Conservation (phyloP, 2,888 invertebrate genomes). For the Ormyrus rosae region DNA sequence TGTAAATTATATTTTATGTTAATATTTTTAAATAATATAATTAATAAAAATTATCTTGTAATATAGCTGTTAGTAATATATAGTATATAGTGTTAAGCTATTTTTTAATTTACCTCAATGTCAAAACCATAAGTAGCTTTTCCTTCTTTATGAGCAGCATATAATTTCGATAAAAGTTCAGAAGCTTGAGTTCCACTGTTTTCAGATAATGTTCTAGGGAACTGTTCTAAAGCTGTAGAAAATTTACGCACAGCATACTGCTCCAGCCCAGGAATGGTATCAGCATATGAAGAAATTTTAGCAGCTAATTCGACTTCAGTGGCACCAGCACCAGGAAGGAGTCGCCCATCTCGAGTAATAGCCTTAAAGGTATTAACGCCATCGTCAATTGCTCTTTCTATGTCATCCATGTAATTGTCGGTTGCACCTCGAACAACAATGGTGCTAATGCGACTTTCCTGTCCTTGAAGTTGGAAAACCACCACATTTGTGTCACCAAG, state of each 20-base stretch:
- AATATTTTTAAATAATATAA: background rate
- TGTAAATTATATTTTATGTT: slow-evolving; percentile 36
- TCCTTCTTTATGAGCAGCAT: slow-evolving; percentile 95
- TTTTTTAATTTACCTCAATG: slow-evolving; percentile 81
- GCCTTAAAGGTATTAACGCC: slow-evolving; percentile 99
- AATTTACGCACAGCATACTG: slow-evolving; percentile 98
- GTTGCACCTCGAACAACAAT: slow-evolving; percentile 97
- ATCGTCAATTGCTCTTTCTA: slow-evolving; percentile 98
- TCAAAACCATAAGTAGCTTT: slow-evolving; percentile 90
- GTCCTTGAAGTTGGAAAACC: slow-evolving; percentile 91
- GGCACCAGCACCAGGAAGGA: slow-evolving; percentile 96
- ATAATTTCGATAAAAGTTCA: slow-evolving; percentile 90
- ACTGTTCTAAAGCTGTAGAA: slow-evolving; percentile 89
- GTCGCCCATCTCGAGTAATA: slow-evolving; percentile 85
- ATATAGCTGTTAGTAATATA: background rate
- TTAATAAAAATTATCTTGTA: no score
- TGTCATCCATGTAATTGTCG: slow-evolving; percentile 98
- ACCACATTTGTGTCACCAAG: slow-evolving; percentile 96
- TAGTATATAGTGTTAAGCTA: slow-evolving; percentile 7
- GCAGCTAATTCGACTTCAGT: slow-evolving; percentile 95
- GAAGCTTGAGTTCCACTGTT: slow-evolving; percentile 95
- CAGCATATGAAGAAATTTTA: slow-evolving; percentile 90
- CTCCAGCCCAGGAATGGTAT: slow-evolving; percentile 94
- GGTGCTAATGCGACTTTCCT: slow-evolving; percentile 92
- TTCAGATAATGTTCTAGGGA: slow-evolving; percentile 95